Base-by-base conservation (phyloP, 2,888 invertebrate species). In the Danaus chrysippus region DNA sequence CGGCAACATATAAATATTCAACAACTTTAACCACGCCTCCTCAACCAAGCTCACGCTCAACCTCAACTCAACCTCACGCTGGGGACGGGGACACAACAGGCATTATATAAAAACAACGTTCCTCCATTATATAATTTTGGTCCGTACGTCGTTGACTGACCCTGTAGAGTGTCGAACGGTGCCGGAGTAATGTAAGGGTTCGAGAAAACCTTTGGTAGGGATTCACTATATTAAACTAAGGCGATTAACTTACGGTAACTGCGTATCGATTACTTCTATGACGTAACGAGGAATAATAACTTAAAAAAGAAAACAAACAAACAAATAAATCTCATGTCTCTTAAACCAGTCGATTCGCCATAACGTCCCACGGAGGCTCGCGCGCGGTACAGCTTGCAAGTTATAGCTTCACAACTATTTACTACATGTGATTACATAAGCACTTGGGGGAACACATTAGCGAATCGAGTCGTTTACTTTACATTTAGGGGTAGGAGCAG, bases 231-330 rank as follows among this genome's bases (percentile, higher is more conserved):
- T 82, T 81, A 83, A 79, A 84, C 87, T 87, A 87, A 81, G 74
- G 81, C 81, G 77, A 82, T 86, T 85, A 85, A 84, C 82, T 86
- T 88, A 88, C 83, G 89, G 89, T 89, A 88, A 90, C 89, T 88
- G 88, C 81, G 75, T 79, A 83, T 80, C 76, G 76, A 82, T 83
- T 81, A 86, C 78, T 76, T 76, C 83, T 86, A 84, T 76, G 64
- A 72, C 73, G 79, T 65, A 64, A 65, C 64, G 58, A 64, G 67
- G 23, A 69, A 61, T 55, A 66, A 71, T 69, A 70, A 69, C 65
- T 67, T 66, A 68, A 61, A 52, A 61, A 49, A 41, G 57, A 59
- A 17, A 34, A n/a, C n/a, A n/a, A 34, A 34, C 23, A 34, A 34
- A 34, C 23, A 34, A 34, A 34, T 34, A 34, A 49, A 49, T 49